Conservation (phyloP, 2,888 invertebrate species). For the Drosophila aldrichi region DNA sequence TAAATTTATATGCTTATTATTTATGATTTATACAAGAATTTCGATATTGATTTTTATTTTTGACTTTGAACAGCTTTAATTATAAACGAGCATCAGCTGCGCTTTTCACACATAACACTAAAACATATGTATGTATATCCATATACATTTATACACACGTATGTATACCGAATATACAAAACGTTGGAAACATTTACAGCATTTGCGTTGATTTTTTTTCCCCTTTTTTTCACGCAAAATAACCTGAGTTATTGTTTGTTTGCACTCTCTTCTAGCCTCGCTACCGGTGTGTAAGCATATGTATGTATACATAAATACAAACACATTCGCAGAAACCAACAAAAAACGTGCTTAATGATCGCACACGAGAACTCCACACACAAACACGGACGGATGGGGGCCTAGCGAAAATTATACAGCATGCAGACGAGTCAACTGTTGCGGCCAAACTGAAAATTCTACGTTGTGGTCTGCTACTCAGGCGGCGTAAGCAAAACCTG, state of each 20-base stretch:
- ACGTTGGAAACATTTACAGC: slow-evolving; percentile 35
- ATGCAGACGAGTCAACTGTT: slow-evolving; percentile 79
- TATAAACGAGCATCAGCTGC: slow-evolving; percentile 48
- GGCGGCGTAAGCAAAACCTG: slow-evolving; percentile 49
- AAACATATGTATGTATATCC: not conserved
- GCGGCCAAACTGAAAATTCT: slow-evolving; percentile 75
- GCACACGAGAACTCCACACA: slow-evolving; percentile 33
- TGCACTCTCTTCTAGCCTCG: slow-evolving; percentile 37
- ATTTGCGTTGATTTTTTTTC: slow-evolving; percentile 16
- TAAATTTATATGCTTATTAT: slow-evolving; percentile 47
- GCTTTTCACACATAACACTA: slow-evolving; percentile 36
- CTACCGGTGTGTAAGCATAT: slow-evolving; percentile 33
- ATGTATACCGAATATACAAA: slow-evolving; percentile 25
- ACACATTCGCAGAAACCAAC: slow-evolving; percentile 2
- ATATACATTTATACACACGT: slow-evolving; percentile 7
- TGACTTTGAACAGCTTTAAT: slow-evolving; percentile 42
- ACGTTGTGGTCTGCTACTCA: slow-evolving; percentile 40
- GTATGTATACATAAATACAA: slow-evolving; percentile 39
- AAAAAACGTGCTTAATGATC: slow-evolving; percentile 72
- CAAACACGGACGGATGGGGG: slow-evolving; percentile 43
- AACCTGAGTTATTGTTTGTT: slow-evolving; percentile 41
- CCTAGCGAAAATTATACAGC: slow-evolving; percentile 47
- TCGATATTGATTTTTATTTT: slow-evolving; percentile 64
- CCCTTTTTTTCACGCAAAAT: slow-evolving; percentile 24
- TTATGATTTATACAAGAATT: slow-evolving; percentile 64